These are phyloP conservation scores for Pachyramphus minor DNA, from an alignment of 2,113 vertebrate genomes.

Conservation along the genomic window DNA sequence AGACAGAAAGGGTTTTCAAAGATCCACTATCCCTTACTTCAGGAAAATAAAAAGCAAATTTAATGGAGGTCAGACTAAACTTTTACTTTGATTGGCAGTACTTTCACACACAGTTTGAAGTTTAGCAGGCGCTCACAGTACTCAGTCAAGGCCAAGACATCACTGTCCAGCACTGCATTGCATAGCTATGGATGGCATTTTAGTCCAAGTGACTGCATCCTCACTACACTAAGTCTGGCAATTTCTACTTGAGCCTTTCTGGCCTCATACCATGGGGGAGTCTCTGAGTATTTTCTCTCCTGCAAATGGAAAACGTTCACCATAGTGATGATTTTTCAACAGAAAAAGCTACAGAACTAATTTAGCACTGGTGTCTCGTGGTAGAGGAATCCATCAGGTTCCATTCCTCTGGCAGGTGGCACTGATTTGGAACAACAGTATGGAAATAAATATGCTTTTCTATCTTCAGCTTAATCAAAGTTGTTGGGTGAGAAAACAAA, in stretches of 20 bases:
- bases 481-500: neutral
- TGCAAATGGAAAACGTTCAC: neutral
- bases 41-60: neutral
- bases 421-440: neutral
- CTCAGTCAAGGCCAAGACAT: neutral
- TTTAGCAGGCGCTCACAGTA: neutral
- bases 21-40: rapidly evolving
- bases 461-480: neutral
- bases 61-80: neutral
- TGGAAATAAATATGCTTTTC: neutral
- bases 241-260: neutral
- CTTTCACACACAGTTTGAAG: neutral
- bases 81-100: neutral
- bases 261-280: neutral
- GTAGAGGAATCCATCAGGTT: neutral
- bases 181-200: neutral
- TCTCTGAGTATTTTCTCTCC: neutral
- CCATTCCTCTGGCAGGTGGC: neutral
- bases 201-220: neutral
- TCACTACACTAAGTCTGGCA: neutral
- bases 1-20: neutral
- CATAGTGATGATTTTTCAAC: neutral
- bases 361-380: neutral
- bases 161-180: neutral
- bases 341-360: neutral